Percentiles rank a stretch among this genome's conserved stretches.
Conservation (phyloP, 2,888 invertebrate genomes). For the Alloscopus bannaensis region DNA sequence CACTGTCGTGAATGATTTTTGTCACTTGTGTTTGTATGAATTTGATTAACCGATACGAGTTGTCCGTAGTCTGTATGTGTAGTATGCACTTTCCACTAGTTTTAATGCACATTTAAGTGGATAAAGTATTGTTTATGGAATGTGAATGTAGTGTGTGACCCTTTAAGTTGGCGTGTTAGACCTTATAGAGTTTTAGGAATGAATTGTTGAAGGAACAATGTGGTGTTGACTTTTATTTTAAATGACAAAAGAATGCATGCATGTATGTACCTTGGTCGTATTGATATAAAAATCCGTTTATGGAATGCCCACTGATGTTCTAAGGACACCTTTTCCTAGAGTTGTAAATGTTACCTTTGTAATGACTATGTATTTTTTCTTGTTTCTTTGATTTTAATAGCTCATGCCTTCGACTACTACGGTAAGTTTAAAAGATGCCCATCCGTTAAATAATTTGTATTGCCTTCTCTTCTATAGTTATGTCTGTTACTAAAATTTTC, state of each 20-base stretch:
- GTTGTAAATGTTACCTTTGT: conserved; percentile 40
- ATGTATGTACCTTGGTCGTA: conserved; percentile 33
- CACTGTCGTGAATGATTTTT: not conserved
- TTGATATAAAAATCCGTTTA: too few relatives aligned
- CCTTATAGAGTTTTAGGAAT: too few relatives aligned
- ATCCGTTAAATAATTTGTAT: conserved; percentile 4
- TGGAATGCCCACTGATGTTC: conserved; percentile 21
- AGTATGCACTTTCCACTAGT: too few relatives aligned
- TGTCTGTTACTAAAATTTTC: not conserved
- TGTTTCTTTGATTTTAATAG: conserved; percentile 78
- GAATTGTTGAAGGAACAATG: too few relatives aligned
- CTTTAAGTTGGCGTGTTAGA: too few relatives aligned
- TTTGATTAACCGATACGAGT: too few relatives aligned
- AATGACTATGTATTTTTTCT: conserved; percentile 74
- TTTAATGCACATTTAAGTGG: too few relatives aligned
- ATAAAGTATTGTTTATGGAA: too few relatives aligned
- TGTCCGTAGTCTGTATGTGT: too few relatives aligned
- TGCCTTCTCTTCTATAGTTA: conserved; percentile 1
- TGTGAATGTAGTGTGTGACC: too few relatives aligned
- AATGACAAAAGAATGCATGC: conserved; percentile 12
- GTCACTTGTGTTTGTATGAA: not conserved
- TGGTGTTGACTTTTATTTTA: too few relatives aligned
- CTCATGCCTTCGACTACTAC: conserved; percentile 99
- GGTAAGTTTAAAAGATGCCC: conserved; percentile 86
- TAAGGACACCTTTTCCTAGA: conserved; percentile 45